These are phyloP conservation scores for Sorex araneus DNA, from an alignment of 2,113 vertebrate species.

Conservation along the genomic window DNA sequence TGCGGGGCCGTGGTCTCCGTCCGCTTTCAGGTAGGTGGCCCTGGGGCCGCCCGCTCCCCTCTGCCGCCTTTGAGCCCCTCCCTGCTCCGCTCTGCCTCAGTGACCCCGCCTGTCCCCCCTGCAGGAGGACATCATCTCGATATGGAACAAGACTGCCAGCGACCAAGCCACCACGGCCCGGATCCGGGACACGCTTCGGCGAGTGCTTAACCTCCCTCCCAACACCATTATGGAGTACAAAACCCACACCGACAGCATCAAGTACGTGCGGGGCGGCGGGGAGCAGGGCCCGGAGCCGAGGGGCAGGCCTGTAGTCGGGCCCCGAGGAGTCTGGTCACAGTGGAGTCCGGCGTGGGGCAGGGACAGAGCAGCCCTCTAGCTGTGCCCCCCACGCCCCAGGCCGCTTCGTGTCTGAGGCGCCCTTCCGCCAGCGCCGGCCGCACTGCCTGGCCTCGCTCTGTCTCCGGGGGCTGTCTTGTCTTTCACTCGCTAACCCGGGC, in stretches of 20 bases:
- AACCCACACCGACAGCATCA: constrained; percentile 94
- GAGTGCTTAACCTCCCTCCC: constrained; percentile 93
- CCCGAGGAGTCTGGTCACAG: constrained; percentile 36
- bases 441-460: constrained; percentile 58
- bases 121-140: constrained; percentile 93
- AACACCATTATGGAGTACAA: constrained; percentile 95
- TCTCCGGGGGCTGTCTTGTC: constrained; percentile 56
- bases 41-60: accelerated
- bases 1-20: constrained; percentile 93
- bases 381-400: constrained; percentile 40
- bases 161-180: constrained; percentile 93
- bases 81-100: constrained; percentile 47
- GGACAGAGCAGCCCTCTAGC: not conserved
- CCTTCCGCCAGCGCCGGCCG: constrained; percentile 22
- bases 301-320: constrained; percentile 60
- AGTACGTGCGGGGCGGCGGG: constrained; percentile 87
- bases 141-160: constrained; percentile 94
- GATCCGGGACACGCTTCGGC: constrained; percentile 91
- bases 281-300: constrained; percentile 73
- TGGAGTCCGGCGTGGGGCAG: constrained; percentile 21
- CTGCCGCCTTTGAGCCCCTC: not conserved
- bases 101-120: constrained; percentile 49
- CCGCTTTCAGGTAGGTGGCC: constrained; percentile 90
- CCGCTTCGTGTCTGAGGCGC: not conserved
- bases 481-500: constrained; percentile 61